Base-by-base conservation (phyloP, 2,797 vertebrate species). In the Myripristis murdjan region DNA sequence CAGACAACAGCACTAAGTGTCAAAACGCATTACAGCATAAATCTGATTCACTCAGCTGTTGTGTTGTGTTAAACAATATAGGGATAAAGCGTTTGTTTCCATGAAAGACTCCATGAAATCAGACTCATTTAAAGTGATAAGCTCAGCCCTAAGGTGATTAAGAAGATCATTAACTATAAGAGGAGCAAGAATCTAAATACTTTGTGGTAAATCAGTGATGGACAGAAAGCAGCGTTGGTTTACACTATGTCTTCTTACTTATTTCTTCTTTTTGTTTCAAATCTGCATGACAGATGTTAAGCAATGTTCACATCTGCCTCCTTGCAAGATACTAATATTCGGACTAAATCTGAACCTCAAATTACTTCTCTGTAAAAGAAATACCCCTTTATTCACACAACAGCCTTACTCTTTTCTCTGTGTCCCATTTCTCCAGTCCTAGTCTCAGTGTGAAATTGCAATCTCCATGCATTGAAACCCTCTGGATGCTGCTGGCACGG, bases 371-470 rank as follows among this genome's bases (percentile, higher is more conserved):
- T 22, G 47, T 52, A 22, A 16, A 24, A 26, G 22, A 22, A 18
- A 49, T 58, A 41, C 58, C 66, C 54, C 39, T 59, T 31, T 47
- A 23, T 23, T 70, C 12, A 57, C 65, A 49, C 47, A 43, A 49
- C 35, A 83, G 58, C 74, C 52, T 7, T 81, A 53, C 65, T 65
- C 60, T 56, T 70, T 46, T 35, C 70, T 28, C 33, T 28, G 61
- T 73, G 67, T 68, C 66, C 70, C 67, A 47, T 82, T 80, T 6
- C 65, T 63, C 46, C 57, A 6, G 64, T 77, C 58, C 83, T 82
- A 73, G 64, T 79, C 61, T 28, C 57, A 16, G 64, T 85, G 87
- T 86, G 85, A 91, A 91, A 90, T 87, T 60, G 67, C 37, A n/a
- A 52, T 31, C 24, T 22, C 28, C 49, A 10, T 35, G 48, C 24